phyloP scores from a whole-genome alignment of 2,888 invertebrate species.

The Beris morrisii region DNA sequence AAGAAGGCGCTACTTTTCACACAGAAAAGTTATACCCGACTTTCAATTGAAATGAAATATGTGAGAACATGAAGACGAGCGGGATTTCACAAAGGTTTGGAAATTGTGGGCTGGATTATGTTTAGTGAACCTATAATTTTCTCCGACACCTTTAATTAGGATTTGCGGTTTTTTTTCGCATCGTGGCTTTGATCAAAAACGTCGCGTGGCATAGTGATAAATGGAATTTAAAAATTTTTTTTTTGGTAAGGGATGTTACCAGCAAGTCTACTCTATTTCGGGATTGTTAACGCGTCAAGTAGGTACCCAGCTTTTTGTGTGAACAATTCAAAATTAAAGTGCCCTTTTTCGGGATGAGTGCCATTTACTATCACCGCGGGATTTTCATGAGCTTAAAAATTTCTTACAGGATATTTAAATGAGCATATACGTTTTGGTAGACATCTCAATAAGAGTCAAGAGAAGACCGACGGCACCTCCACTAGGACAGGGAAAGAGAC shows the following conservation, averaged over 20 bases:
- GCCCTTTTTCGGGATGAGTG: too few relatives aligned
- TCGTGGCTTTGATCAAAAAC: constrained; percentile 10
- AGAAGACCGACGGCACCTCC: too few relatives aligned
- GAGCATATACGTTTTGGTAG: too few relatives aligned
- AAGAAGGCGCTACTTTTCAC: constrained; percentile 5
- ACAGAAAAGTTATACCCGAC: background rate
- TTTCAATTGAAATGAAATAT: constrained; percentile 20
- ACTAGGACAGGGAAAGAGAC: too few relatives aligned
- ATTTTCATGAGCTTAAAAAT: too few relatives aligned
- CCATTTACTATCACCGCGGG: too few relatives aligned
- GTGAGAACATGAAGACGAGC: constrained; percentile 17
- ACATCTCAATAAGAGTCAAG: too few relatives aligned
- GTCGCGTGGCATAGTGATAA: constrained; percentile 30
- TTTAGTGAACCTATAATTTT: constrained; percentile 29
- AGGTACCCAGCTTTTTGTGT: too few relatives aligned
- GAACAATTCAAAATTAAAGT: too few relatives aligned
- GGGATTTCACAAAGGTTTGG: background rate
- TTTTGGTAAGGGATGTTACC: constrained; percentile 2
- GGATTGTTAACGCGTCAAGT: too few relatives aligned
- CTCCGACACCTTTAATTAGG: constrained; percentile 27
- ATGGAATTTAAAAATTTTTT: constrained; percentile 13
- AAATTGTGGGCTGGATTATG: constrained; percentile 6
- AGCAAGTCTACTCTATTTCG: too few relatives aligned
- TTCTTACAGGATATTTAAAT: too few relatives aligned
- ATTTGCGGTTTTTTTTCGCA: constrained; percentile 25